These are phyloP conservation scores for Anticlea derivata DNA, from an alignment of 2,888 invertebrate species.

Conservation along the genomic window DNA sequence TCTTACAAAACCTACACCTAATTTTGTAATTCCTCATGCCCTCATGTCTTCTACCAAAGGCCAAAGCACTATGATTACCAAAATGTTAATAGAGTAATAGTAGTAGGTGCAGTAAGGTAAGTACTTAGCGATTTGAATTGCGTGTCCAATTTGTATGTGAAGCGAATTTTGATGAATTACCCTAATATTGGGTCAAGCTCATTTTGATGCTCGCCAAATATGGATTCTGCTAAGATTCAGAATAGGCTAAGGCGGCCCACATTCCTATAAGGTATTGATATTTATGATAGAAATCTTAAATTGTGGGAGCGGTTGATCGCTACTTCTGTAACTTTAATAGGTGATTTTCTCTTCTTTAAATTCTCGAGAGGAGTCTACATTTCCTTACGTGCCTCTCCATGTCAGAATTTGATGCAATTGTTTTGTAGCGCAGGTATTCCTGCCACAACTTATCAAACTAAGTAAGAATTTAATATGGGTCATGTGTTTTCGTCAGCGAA, in stretches of 20 bases:
- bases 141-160: constrained; percentile 5
- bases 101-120: neutral
- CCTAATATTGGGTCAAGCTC: constrained; percentile 9
- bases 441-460: too few relatives aligned
- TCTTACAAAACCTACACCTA: too few relatives aligned
- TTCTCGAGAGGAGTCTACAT: too few relatives aligned
- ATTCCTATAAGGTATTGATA: constrained; percentile 11
- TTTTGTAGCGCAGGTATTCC: too few relatives aligned
- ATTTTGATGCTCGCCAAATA: constrained; percentile 13
- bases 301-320: neutral
- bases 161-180: constrained; percentile 17
- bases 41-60: neutral
- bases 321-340: neutral
- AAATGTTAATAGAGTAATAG: too few relatives aligned
- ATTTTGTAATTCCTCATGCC: too few relatives aligned
- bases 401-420: too few relatives aligned
- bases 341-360: too few relatives aligned
- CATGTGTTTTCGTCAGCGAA: too few relatives aligned
- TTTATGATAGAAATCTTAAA: constrained; percentile 21
- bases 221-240: constrained; percentile 1
- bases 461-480: too few relatives aligned
- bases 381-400: too few relatives aligned
- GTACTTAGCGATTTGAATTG: neutral
- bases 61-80: too few relatives aligned
- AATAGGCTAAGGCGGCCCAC: constrained; percentile 6